A percentile compares a stretch with the other conserved stretches of the same genome.
These are phyloP conservation scores for Pocota personata DNA, from an alignment of 2,888 invertebrate species.

Conservation along the genomic window DNA sequence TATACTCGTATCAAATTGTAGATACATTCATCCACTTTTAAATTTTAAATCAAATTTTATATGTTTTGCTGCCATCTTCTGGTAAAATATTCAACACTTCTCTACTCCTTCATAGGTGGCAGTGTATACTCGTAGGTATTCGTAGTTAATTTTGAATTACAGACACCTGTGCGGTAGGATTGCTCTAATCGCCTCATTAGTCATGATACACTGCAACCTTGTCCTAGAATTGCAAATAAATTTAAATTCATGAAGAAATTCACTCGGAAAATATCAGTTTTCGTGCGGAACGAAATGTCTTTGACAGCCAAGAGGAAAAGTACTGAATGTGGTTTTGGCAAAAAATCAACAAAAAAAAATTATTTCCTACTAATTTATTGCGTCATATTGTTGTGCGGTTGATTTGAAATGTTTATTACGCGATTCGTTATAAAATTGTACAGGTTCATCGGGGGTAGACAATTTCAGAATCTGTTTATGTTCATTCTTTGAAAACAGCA, in stretches of 20 bases:
- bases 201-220: background rate
- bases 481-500: background rate
- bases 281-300: background rate
- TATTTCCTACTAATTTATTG: slow-evolving; percentile 61
- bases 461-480: background rate
- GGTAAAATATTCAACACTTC: too few relatives aligned
- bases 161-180: too few relatives aligned
- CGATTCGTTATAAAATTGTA: slow-evolving; percentile 28
- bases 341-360: slow-evolving; percentile 37
- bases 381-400: slow-evolving; percentile 39
- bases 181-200: background rate
- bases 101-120: too few relatives aligned
- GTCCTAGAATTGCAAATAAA: background rate
- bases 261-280: background rate
- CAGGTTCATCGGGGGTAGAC: background rate
- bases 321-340: slow-evolving; percentile 50
- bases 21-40: too few relatives aligned
- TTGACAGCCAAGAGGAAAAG: slow-evolving; percentile 14
- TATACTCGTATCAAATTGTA: too few relatives aligned
- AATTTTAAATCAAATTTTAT: too few relatives aligned
- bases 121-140: too few relatives aligned
- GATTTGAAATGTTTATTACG: slow-evolving; percentile 54
- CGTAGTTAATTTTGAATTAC: too few relatives aligned
- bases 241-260: background rate
- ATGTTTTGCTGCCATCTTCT: background rate